A percentile compares a stretch with the other conserved stretches of the same genome.
These are phyloP conservation scores for Scaptomyza caliginosa DNA, from an alignment of 2,888 invertebrate genomes.

Conservation along the genomic window DNA sequence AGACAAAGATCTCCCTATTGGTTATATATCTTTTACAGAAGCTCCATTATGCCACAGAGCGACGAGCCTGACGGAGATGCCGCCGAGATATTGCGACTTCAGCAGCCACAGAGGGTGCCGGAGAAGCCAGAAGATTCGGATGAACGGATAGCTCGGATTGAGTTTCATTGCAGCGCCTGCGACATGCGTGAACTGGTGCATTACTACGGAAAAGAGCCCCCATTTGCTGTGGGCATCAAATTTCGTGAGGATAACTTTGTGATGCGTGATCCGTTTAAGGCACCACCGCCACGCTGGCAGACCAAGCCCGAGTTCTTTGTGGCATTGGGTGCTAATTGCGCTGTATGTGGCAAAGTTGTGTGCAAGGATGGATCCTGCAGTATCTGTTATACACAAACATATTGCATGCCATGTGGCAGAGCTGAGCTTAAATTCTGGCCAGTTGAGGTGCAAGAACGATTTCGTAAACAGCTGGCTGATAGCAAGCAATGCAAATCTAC, in stretches of 20 bases:
- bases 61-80: conserved; percentile 63
- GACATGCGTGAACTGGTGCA: conserved; percentile 88
- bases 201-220: conserved; percentile 90
- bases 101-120: conserved; percentile 34
- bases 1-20: neutral
- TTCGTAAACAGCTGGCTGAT: conserved; percentile 83
- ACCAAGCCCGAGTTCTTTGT: conserved; percentile 90
- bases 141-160: conserved; percentile 78
- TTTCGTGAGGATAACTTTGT: conserved; percentile 91
- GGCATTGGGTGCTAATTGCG: conserved; percentile 90
- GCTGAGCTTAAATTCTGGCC: conserved; percentile 88
- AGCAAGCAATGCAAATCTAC: conserved; percentile 5
- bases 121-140: conserved; percentile 52
- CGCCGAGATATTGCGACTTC: conserved; percentile 73
- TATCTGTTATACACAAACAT: conserved; percentile 90
- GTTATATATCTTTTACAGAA: conserved; percentile 35
- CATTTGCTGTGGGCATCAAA: conserved; percentile 87
- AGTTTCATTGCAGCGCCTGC: conserved; percentile 87
- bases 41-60: conserved; percentile 19
- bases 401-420: conserved; percentile 89
- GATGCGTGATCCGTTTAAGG: conserved; percentile 93
- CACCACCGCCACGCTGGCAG: conserved; percentile 84
- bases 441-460: conserved; percentile 87
- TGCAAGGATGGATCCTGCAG: conserved; percentile 91
- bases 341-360: conserved; percentile 87